Evolutionary conservation across 2,113 vertebrate species (phyloP).

Genomic region (Onychorhynchus coronatus): DNA sequence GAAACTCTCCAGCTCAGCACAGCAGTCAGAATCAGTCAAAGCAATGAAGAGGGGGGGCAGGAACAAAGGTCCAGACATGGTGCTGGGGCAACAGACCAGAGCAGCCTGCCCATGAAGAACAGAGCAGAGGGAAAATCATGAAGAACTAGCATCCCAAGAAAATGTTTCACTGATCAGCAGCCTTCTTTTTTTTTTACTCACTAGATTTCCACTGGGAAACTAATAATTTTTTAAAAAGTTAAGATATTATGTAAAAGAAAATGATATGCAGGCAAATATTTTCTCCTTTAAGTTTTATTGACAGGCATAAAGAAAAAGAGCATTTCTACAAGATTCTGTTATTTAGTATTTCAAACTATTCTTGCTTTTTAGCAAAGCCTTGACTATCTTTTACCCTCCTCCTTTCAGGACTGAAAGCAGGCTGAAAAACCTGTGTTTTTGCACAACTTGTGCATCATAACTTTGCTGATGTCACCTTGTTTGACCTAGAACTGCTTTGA

Average conservation of each 20-base stretch:
- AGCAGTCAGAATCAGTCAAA: neutral
- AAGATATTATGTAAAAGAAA: neutral
- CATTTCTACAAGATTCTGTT: neutral
- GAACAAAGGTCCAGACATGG: neutral
- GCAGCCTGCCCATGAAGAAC: neutral
- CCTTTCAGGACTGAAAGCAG: neutral
- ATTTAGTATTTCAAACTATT: neutral
- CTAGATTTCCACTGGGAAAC: neutral
- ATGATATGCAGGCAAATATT: neutral
- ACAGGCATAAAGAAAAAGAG: neutral
- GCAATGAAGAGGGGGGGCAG: neutral
- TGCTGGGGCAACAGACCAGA: neutral
- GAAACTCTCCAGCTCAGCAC: conserved; percentile 10
- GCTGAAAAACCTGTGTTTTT: neutral
- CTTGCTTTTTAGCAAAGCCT: neutral
- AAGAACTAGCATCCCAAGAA: neutral
- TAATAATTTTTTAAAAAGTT: neutral
- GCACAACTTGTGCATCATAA: neutral
- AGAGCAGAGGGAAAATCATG: neutral
- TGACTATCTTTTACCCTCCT: neutral
- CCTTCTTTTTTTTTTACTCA: neutral
- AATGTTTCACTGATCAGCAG: neutral
- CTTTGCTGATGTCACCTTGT: neutral
- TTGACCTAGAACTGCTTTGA: neutral
- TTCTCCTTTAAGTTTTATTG: neutral